Percentiles rank a stretch among this genome's conserved stretches.
These are phyloP conservation scores for Leptinotarsa undecemlineata DNA, from an alignment of 1,140 invertebrate genomes.

Conservation along the genomic window DNA sequence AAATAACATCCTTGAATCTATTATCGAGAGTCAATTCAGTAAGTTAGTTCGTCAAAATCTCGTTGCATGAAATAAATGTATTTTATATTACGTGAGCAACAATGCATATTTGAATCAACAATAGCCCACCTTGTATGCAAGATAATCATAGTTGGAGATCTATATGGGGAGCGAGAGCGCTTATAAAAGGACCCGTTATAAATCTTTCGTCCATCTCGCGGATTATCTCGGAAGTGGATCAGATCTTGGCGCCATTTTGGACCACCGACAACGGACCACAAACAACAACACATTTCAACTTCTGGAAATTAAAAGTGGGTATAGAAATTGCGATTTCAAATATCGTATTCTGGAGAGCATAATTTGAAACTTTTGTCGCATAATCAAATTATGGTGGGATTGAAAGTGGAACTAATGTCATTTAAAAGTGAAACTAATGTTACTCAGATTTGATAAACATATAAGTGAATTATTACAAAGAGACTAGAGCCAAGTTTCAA, in stretches of 20 bases:
- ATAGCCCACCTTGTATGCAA: slow-evolving; percentile 12
- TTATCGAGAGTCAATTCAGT: no score
- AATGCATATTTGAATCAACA: neutral
- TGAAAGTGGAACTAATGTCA: no score
- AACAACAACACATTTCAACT: neutral
- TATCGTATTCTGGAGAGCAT: neutral
- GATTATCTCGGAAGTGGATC: slow-evolving; percentile 41
- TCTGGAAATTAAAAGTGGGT: no score
- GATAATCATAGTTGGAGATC: slow-evolving; percentile 30
- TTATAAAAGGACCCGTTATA: slow-evolving; percentile 38
- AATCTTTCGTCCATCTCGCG: slow-evolving; percentile 42
- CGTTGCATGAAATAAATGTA: no score
- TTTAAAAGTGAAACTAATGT: no score
- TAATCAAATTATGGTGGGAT: no score
- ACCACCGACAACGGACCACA: slow-evolving; percentile 35
- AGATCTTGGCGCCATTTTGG: slow-evolving; percentile 46
- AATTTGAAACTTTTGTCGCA: neutral
- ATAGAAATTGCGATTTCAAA: neutral
- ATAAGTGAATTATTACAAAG: no score
- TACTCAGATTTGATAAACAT: no score
- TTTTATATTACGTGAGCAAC: no score
- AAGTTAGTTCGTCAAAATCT: no score
- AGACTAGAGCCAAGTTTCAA: no score
- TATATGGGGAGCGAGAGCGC: slow-evolving; percentile 32
- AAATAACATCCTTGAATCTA: no score